Percentiles rank a stretch among this genome's conserved stretches.
These are phyloP conservation scores for Pseudochromis fuscus DNA, from an alignment of 2,797 vertebrate genomes.

Conservation along the genomic window DNA sequence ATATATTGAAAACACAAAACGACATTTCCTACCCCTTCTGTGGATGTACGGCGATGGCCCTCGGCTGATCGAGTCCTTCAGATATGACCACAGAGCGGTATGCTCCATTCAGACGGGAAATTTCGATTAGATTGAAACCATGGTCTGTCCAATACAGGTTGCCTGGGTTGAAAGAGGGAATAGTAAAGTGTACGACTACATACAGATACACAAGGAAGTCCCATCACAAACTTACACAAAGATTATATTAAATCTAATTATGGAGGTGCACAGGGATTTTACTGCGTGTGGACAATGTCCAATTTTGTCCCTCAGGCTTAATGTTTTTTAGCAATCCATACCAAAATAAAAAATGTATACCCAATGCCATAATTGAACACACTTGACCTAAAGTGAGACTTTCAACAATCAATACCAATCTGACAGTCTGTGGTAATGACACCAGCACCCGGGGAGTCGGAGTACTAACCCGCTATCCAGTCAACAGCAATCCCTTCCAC, in stretches of 20 bases:
- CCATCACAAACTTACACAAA: slow-evolving; percentile 15
- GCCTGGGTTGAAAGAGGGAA: slow-evolving; percentile 77
- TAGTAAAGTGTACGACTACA: background rate
- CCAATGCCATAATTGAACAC: background rate
- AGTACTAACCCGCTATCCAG: slow-evolving; percentile 94
- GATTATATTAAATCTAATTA: background rate
- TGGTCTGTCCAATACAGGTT: slow-evolving; percentile 99
- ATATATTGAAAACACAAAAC: background rate
- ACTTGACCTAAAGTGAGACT: slow-evolving; percentile 7
- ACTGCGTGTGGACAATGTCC: background rate
- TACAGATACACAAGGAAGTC: background rate
- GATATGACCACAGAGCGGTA: slow-evolving; percentile 97
- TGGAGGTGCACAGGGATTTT: background rate
- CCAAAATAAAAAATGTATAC: slow-evolving; percentile 11
- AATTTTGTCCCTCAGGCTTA: background rate
- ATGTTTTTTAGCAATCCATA: slow-evolving; percentile 1
- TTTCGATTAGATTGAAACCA: slow-evolving; percentile 97
- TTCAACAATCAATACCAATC: slow-evolving; percentile 22
- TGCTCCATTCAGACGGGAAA: slow-evolving; percentile 93
- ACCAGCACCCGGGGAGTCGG: background rate
- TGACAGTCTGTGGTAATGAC: slow-evolving; percentile 10
- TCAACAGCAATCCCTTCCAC: slow-evolving; percentile 98
- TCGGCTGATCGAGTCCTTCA: slow-evolving; percentile 94
- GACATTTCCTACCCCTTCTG: slow-evolving; percentile 91
- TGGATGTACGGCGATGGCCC: slow-evolving; percentile 95